Evolutionary conservation across 92 coral and sea anemone genomes (phyloP), one percentile per base, ranked within the genome.

Genomic region (Siderastrea radians): DNA sequence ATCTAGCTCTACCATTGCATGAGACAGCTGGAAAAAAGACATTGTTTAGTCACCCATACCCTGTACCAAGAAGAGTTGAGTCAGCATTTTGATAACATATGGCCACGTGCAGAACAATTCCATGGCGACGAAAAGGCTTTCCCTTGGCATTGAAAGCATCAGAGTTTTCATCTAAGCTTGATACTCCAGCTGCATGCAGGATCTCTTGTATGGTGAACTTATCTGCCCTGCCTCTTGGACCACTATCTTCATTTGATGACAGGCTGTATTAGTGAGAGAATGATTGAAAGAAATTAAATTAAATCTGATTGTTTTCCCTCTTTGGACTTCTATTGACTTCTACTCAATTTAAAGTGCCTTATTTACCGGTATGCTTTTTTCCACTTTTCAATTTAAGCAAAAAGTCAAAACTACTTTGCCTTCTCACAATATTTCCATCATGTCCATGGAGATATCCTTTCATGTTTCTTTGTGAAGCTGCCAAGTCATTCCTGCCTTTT

Each of bases 101-200:
- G 15, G 95, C 91, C 67, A 97, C 93, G 79, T 94, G 99, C 59
- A 97, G 78, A n/a, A 97, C 99, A 48, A 97, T 68, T 4, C 99
- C 99, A 78, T 97, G 99, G 2, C 99, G 91, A 17, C 99, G 90
- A 66, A 80, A 95, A 66, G 98, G 78, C 80, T 97, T 97, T 7
- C 99, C 99, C 63, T 95, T 95, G 43, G 99, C 98, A 78, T 97
- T 97, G 13, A 97, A 60, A 48, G 99, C 99, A 91, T 97, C 99
- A 4, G 99, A 97, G 2, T 83, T 68, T 68, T 92, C 81, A 48
- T 97, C 96, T 3, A 97, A 81, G 63, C 89, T 95, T 5, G 50
- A 17, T 3, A 95, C 94, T 38, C 95, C 98, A n/a, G 98, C 99
- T 17, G 99, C 99, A 6, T 68, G 78, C 15, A 95, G 93, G 71